Conservation (phyloP, 30 jellyfish, hydroid and myxozoan genomes). For the Nemopilema nomurai region DNA sequence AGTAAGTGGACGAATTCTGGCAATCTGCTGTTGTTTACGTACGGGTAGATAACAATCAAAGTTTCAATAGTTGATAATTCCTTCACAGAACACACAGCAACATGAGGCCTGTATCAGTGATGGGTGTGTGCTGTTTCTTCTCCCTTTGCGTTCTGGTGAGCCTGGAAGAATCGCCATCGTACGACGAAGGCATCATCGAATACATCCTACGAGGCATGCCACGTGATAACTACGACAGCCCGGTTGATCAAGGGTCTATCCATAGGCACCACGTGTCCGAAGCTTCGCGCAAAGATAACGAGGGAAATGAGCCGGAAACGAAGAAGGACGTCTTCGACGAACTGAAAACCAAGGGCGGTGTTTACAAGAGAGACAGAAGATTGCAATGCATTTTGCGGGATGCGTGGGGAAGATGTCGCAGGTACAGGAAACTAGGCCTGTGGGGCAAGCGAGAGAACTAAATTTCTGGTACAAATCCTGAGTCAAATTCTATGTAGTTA, state of each 20-base stretch:
- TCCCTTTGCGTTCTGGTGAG: neutral
- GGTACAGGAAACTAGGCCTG: constrained; percentile 30
- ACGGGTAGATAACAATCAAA: neutral
- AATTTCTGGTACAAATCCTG: neutral
- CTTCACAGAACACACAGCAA: neutral
- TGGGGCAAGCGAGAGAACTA: constrained; percentile 21
- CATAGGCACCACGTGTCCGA: neutral
- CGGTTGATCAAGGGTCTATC: neutral
- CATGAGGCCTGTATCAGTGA: neutral
- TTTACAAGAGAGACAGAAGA: constrained; percentile 13
- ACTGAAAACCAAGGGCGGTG: neutral
- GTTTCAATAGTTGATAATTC: neutral
- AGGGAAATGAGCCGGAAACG: neutral
- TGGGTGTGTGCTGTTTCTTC: neutral
- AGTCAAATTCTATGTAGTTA: neutral
- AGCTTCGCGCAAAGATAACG: neutral
- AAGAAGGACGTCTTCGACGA: neutral
- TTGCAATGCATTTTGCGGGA: constrained; percentile 11
- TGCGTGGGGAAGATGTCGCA: constrained; percentile 27
- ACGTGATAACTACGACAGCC: neutral
- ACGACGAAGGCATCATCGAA: constrained; percentile 1
- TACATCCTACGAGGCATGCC: neutral
- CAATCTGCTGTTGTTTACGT: neutral
- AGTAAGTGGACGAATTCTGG: neutral
- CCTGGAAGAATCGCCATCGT: constrained; percentile 1